Percentiles rank a stretch among this genome's conserved stretches.
phyloP scores from a whole-genome alignment of 2,888 invertebrate species.

The Cantharis rustica region DNA sequence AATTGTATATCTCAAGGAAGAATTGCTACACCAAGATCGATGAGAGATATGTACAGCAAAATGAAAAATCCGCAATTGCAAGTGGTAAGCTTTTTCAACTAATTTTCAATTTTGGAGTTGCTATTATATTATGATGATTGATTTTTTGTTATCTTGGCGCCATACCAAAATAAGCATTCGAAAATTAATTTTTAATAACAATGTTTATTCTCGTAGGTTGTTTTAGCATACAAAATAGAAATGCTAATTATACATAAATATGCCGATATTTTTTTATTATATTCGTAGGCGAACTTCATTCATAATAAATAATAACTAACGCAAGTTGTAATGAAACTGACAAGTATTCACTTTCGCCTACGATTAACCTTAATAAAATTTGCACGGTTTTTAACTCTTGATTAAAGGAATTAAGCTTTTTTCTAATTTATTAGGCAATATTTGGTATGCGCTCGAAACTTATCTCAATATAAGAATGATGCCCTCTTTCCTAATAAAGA shows the following conservation, averaged over 20 bases:
- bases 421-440: not conserved
- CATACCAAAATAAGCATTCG: not conserved
- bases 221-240: not conserved
- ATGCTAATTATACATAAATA: not conserved
- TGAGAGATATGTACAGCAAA: constrained; percentile 63
- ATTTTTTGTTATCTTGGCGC: not conserved
- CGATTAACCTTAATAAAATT: not conserved
- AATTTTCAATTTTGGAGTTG: not conserved
- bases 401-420: not conserved
- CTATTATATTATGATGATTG: not conserved
- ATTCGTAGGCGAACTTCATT: not conserved
- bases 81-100: constrained; percentile 58
- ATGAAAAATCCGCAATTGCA: constrained; percentile 61
- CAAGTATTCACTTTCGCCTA: not conserved
- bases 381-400: not conserved
- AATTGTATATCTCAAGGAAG: constrained; percentile 70
- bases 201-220: not conserved
- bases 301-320: not conserved
- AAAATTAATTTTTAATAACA: not conserved
- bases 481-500: not conserved
- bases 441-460: not conserved
- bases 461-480: not conserved
- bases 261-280: not conserved
- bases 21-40: constrained; percentile 63
- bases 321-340: not conserved